Evolutionary conservation across 2,888 invertebrate species (phyloP), one percentile per base, ranked within the genome.

Genomic region (Gymnosoma rotundatum): DNA sequence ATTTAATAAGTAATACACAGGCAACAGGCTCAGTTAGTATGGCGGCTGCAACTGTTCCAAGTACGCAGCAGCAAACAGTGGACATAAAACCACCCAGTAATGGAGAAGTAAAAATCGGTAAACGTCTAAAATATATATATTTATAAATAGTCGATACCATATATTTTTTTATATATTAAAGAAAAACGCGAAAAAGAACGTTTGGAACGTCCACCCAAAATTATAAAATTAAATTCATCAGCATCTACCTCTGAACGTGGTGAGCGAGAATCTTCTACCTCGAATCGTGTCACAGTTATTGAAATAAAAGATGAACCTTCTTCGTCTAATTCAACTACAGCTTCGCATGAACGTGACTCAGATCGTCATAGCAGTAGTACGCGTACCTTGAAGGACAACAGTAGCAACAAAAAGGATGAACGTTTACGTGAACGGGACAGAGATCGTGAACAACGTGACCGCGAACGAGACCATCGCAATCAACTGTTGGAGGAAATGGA

Each of bases 71-170:
- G 4, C 42, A 21, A 54, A 54, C 70, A n/a, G 21, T 21, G 21
- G 81, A 79, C 25, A 48, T 76, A n/a, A 89, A 88, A 83, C 84
- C 87, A 80, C 86, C 87, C 38, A 83, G 86, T 48, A 90, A 92
- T 87, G 90, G 91, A 4, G 90, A 89, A 54, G 84, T 88, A 20
- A 93, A 93, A 85, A 93, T 93, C 69, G 89, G 89, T 88, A 75
- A 64, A 63, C 38, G n/a, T 2, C n/a, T 10, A 38, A 61, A 38
- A 38, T n/a, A n/a, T n/a, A 63, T 45, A 12, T 38, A 20, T 20
- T 8, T n/a, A 54, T 16, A 36, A 50, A 38, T 25, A 25, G 18
- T 32, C 16, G 7, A 38, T 48, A 60, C 63, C 45, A 3, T 70
- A 52, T 54, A 12, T 32, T n/a, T 48, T 60, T 83, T 16, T 18